Conservation (phyloP, 2,888 invertebrate species). For the Drosophila falleni region DNA sequence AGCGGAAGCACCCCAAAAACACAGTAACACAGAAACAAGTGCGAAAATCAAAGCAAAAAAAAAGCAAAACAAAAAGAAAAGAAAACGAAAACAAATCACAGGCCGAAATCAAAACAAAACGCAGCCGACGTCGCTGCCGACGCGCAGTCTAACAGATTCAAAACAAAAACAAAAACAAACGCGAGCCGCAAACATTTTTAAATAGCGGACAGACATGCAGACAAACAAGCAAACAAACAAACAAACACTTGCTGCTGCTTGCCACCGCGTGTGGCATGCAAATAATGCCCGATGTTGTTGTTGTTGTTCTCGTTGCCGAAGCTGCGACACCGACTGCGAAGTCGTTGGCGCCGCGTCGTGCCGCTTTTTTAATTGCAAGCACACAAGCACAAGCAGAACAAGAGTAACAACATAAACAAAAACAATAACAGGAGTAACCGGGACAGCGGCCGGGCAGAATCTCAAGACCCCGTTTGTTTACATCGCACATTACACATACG, state of each 20-base stretch:
- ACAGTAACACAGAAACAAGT: conserved; percentile 30
- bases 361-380: conserved; percentile 58
- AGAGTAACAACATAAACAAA: conserved; percentile 18
- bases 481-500: conserved; percentile 61
- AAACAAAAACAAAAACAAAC: conserved; percentile 41
- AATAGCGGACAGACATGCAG: conserved; percentile 33
- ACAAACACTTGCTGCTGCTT: conserved; percentile 57
- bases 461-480: conserved; percentile 80
- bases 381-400: conserved; percentile 15
- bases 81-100: conserved; percentile 55
- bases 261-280: conserved; percentile 53
- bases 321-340: conserved; percentile 17
- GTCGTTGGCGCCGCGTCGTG: conserved; percentile 18
- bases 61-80: background rate
- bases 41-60: conserved; percentile 35
- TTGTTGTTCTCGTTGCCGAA: conserved; percentile 17
- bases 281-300: conserved; percentile 41
- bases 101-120: conserved; percentile 56
- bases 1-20: conserved; percentile 42
- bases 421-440: conserved; percentile 19
- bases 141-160: conserved; percentile 52
- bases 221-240: conserved; percentile 23
- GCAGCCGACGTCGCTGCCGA: conserved; percentile 44
- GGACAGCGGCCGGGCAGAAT: conserved; percentile 49
- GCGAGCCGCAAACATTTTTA: conserved; percentile 52